Percentiles rank a stretch among this genome's conserved stretches.
Conservation (phyloP, 2,113 vertebrate species). For the Eubucco bourcierii region DNA sequence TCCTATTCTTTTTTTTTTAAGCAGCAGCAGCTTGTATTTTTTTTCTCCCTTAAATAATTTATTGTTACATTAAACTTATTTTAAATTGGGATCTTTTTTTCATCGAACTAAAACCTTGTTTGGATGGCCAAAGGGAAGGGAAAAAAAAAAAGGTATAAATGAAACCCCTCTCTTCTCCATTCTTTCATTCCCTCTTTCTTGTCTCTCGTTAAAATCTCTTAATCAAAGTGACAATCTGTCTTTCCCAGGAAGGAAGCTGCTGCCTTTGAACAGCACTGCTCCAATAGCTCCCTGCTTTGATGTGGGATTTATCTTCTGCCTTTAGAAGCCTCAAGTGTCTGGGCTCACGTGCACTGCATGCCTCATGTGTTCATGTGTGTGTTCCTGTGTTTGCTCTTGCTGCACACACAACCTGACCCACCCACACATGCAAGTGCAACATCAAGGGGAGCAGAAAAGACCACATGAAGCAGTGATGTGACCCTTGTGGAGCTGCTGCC, state of each 20-base stretch:
- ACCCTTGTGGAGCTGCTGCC: background rate
- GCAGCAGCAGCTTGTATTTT: constrained; percentile 39
- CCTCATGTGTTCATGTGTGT: background rate
- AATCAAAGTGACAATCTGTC: constrained; percentile 75
- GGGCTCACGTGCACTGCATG: background rate
- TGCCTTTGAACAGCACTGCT: constrained; percentile 54
- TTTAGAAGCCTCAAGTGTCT: constrained; percentile 41
- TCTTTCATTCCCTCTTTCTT: background rate
- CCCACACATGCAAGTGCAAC: background rate
- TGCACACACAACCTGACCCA: background rate
- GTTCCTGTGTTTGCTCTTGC: background rate
- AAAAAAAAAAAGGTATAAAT: background rate
- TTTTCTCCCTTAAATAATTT: constrained; percentile 57
- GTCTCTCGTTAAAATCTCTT: constrained; percentile 54
- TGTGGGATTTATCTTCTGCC: constrained; percentile 70
- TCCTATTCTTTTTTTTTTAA: constrained; percentile 32
- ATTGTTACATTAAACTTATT: constrained; percentile 62
- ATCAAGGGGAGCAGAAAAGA: background rate
- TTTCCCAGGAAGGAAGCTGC: constrained; percentile 51
- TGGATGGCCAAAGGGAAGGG: constrained; percentile 34
- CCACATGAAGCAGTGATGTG: background rate
- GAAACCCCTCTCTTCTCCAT: constrained; percentile 1
- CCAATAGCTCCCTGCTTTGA: constrained; percentile 63
- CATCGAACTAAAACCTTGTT: constrained; percentile 34
- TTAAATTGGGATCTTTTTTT: constrained; percentile 25